Evolutionary conservation across 2,888 invertebrate species (phyloP), one percentile per base, ranked within the genome.

Genomic region (Apodemia duryi): DNA sequence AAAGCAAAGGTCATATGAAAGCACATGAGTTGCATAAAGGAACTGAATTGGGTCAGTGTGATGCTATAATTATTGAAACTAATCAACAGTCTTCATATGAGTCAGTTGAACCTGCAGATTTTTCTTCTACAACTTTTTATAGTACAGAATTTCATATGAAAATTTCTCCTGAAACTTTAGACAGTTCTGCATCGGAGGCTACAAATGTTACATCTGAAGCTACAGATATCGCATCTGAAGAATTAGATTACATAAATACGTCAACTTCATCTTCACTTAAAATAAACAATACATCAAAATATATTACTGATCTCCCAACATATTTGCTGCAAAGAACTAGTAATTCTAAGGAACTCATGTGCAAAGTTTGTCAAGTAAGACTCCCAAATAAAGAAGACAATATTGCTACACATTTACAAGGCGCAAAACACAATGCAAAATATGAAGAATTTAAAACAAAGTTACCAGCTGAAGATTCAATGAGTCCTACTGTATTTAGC

Each of bases 281-380:
- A 9, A 21, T 28, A 6, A 52, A n/a, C 10, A 54, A 21, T 21
- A 51, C 21, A 54, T 54, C 7, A 7, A 52, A n/a, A n/a, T n/a
- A 29, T 28, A 54, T 28, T 29, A 10, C 21, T 5, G 54, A 54
- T 54, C 28, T 54, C 4, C 54, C 54, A 54, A 54, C n/a, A n/a
- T 54, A 54, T 54, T 54, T 54, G 54, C 29, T 54, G 29, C 54
- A 28, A 54, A 54, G 28, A 29, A 54, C 54, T 9, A 28, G 54
- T 54, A 54, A 54, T 28, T 54, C 54, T 29, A 54, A 54, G 29
- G 54, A 54, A 10, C 54, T 54, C 10, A 21, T 28, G 28, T 67
- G 67, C 38, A 67, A 54, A 54, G 43, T 65, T n/a, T 67, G 67
- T 35, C 10, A 63, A 10, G 61, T 54, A 2, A 28, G 38, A 7